A percentile compares a stretch with the other conserved stretches of the same genome.
Evolutionary conservation across 1,140 invertebrate genomes (phyloP).

Genomic region (Whitmania pigra): DNA sequence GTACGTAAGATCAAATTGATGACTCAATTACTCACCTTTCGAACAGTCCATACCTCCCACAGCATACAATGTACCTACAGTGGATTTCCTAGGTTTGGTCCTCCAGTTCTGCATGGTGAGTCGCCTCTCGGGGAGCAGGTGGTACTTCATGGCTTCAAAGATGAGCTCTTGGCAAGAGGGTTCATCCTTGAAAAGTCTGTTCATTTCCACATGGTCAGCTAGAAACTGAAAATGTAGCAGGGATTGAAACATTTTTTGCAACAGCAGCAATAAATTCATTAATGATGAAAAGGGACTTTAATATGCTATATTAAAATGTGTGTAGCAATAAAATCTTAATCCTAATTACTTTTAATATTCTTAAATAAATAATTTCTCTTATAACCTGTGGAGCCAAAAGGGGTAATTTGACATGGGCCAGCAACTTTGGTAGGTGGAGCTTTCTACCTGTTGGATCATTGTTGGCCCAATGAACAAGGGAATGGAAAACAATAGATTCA

Average conservation of each 20-base stretch:
- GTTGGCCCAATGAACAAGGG: slow-evolving; percentile 70
- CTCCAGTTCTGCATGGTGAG: slow-evolving; percentile 59
- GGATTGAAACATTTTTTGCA: too few species aligned
- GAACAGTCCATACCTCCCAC: slow-evolving; percentile 81
- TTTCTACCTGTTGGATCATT: slow-evolving; percentile 57
- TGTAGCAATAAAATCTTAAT: too few species aligned
- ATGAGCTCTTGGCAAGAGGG: slow-evolving; percentile 67
- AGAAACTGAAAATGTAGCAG: slow-evolving; percentile 57
- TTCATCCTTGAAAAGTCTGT: slow-evolving; percentile 53
- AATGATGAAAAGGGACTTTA: too few species aligned
- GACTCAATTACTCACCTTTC: slow-evolving; percentile 47
- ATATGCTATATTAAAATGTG: too few species aligned
- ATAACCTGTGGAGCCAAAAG: slow-evolving; percentile 67
- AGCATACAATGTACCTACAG: slow-evolving; percentile 68
- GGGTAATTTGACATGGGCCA: slow-evolving; percentile 70
- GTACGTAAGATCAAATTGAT: too few species aligned
- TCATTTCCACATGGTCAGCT: slow-evolving; percentile 66
- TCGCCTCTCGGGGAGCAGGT: slow-evolving; percentile 69
- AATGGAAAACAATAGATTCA: slow-evolving; percentile 74
- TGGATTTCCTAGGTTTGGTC: slow-evolving; percentile 75
- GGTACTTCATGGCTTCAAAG: slow-evolving; percentile 85
- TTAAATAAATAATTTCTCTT: slow-evolving; percentile 18
- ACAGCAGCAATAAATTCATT: too few species aligned
- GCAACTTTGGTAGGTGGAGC: slow-evolving; percentile 53
- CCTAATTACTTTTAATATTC: not conserved